Base-by-base conservation (phyloP, 1,140 invertebrate species). In the Heterodera schachtii region DNA sequence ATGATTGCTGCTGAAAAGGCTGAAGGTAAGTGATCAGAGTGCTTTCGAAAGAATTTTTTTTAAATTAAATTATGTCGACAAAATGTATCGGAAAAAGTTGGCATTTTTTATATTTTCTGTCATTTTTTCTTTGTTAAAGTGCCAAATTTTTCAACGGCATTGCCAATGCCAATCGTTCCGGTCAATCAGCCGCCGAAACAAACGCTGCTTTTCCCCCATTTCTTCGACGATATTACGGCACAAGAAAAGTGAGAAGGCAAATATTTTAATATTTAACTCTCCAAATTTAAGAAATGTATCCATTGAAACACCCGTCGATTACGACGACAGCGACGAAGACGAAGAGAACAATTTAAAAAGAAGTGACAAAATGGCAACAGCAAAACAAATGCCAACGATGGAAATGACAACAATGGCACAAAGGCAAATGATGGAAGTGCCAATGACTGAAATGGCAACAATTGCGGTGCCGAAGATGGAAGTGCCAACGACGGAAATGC, bases 21-120 rank as follows among this genome's bases (percentile, higher is more conserved):
- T 31, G 31, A 31, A 31, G 31, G 31, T 31, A 31, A 31, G 31
- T 31, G 31, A 31, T 31, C 31, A 31, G 31, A 31, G 31, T 31
- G 31, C 31, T 31, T 31, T 31, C 31, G 31, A 31, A 31, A 31
- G 31, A 31, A 31, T 31, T 31, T 0, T 31, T 31, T 31, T 31
- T 31, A 0, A 31, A 31, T 31, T 31, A 31, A 31, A 31, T 66
- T 66, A 1, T 13, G 60, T 1, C 60, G 60, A 66, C 11, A 70
- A 70, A 71, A 71, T 13, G 69, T 11, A 13, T 71, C 44, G 67
- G 67, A 71, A 31, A 71, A 69, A 52, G 49, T 52, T 52, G 67
- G 41, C 67, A 69, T 69, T n/a, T 21, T 9, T 43, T 7, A 69
- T 9, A 43, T 69, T n/a, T 69, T 69, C 6, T 69, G 7, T 69